phyloP scores from a whole-genome alignment of 1,140 invertebrate species.

The Chrysopa pallens region DNA sequence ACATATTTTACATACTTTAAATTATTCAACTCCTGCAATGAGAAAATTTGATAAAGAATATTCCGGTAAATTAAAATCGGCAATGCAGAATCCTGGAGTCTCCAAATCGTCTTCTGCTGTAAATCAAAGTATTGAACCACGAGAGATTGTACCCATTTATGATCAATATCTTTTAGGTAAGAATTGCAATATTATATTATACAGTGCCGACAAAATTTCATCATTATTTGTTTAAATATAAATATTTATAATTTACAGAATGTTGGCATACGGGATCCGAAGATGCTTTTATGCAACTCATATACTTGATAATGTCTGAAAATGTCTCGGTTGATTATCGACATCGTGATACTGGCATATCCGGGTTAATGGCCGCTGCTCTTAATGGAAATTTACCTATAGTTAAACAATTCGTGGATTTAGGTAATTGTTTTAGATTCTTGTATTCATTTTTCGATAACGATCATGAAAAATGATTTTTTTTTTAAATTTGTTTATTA shows the following conservation, averaged over 20 bases:
- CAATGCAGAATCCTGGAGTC: not conserved
- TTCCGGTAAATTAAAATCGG: slow-evolving; percentile 6
- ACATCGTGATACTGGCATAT: slow-evolving; percentile 44
- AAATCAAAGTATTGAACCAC: not conserved
- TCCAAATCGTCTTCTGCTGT: not conserved
- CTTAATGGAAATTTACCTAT: slow-evolving; percentile 38
- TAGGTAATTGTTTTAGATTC: slow-evolving; percentile 20
- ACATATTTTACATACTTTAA: slow-evolving; percentile 44
- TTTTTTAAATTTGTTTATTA: too few relatives aligned
- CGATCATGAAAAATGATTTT: too few relatives aligned
- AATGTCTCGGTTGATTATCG: slow-evolving; percentile 44
- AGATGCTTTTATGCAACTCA: slow-evolving; percentile 40
- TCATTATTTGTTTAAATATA: too few relatives aligned
- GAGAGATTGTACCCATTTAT: not conserved
- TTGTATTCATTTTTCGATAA: too few relatives aligned
- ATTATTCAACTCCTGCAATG: slow-evolving; percentile 49
- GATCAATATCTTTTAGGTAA: slow-evolving; percentile 5
- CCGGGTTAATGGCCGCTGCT: slow-evolving; percentile 51
- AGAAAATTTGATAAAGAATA: slow-evolving; percentile 43
- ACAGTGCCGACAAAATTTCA: too few relatives aligned
- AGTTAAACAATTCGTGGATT: slow-evolving; percentile 41
- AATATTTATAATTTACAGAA: slow-evolving; percentile 11
- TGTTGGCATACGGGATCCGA: slow-evolving; percentile 37
- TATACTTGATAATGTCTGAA: slow-evolving; percentile 45
- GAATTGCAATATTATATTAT: slow-evolving; percentile 40